A percentile compares a stretch with the other conserved stretches of the same genome.
phyloP scores from a whole-genome alignment of 2,888 invertebrate species.

The Hemithea aestivaria region DNA sequence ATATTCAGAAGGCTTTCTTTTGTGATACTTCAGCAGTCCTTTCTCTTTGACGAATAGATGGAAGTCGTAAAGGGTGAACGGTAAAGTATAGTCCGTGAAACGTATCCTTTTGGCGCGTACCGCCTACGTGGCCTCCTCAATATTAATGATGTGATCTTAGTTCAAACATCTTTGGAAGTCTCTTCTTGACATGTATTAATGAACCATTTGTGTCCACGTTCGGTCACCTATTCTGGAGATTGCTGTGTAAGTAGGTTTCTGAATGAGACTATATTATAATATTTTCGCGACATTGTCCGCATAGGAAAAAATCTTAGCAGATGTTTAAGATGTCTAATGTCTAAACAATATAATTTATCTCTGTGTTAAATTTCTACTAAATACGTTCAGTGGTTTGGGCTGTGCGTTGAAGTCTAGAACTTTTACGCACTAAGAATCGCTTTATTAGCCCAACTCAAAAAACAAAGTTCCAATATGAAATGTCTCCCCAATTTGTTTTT shows the following conservation, averaged over 20 bases:
- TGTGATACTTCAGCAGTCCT: constrained; percentile 43
- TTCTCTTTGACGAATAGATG: constrained; percentile 62
- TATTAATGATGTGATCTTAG: constrained; percentile 78
- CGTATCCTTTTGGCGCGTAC: constrained; percentile 59
- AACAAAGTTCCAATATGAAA: no score
- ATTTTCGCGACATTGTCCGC: no score
- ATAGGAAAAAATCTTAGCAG: no score
- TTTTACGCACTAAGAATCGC: no score
- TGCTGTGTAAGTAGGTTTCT: constrained; percentile 32
- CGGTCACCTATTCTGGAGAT: constrained; percentile 48
- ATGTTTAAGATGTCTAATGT: no score
- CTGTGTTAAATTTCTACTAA: no score
- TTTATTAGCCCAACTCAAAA: no score
- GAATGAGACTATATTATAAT: constrained; percentile 1
- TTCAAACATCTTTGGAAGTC: constrained; percentile 66
- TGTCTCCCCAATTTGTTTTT: no score
- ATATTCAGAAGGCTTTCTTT: constrained; percentile 35
- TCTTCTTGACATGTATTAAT: constrained; percentile 71
- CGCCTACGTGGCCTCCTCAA: constrained; percentile 70
- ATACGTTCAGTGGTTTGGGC: no score
- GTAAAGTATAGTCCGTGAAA: constrained; percentile 62
- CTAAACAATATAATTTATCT: no score
- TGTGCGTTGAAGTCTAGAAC: no score
- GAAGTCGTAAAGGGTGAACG: constrained; percentile 66
- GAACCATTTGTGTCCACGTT: constrained; percentile 64